Percentiles rank a stretch among this genome's conserved stretches.
phyloP scores from a whole-genome alignment of 1,140 invertebrate genomes.

The Chironomus striatipennis region DNA sequence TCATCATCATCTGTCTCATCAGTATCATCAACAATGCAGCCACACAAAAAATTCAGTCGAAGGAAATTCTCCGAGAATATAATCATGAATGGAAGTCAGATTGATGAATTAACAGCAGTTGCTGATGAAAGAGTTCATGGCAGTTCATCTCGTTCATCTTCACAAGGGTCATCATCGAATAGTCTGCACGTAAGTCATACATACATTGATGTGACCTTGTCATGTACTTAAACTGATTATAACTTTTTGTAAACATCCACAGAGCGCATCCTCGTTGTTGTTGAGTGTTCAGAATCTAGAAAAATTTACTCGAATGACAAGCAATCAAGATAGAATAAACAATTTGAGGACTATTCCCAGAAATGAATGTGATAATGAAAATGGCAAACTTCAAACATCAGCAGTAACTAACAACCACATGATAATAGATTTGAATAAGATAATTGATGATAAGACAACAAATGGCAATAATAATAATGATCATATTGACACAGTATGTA shows the following conservation, averaged over 20 bases:
- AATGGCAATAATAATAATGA: too few relatives aligned
- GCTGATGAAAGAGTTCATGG: neutral
- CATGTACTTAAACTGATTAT: too few relatives aligned
- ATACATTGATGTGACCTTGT: neutral
- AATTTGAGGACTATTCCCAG: neutral
- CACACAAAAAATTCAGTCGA: neutral
- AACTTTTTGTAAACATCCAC: neutral
- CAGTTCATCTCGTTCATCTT: neutral
- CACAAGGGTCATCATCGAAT: neutral
- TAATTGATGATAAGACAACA: too few relatives aligned
- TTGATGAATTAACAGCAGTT: neutral
- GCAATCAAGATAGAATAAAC: neutral
- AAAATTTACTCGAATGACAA: neutral
- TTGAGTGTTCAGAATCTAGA: neutral
- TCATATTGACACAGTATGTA: too few relatives aligned
- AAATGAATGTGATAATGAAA: neutral
- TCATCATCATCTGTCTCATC: neutral
- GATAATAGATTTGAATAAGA: too few relatives aligned
- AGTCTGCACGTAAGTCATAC: neutral
- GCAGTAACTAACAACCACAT: neutral
- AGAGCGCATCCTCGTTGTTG: conserved; percentile 6
- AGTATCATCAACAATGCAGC: conserved; percentile 10
- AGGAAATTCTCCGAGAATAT: neutral
- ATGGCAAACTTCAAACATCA: neutral
- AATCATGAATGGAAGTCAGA: too few relatives aligned